A percentile compares a stretch with the other conserved stretches of the same genome.
Evolutionary conservation across 2,888 invertebrate species (phyloP).

Genomic region (Spilarctia lutea): DNA sequence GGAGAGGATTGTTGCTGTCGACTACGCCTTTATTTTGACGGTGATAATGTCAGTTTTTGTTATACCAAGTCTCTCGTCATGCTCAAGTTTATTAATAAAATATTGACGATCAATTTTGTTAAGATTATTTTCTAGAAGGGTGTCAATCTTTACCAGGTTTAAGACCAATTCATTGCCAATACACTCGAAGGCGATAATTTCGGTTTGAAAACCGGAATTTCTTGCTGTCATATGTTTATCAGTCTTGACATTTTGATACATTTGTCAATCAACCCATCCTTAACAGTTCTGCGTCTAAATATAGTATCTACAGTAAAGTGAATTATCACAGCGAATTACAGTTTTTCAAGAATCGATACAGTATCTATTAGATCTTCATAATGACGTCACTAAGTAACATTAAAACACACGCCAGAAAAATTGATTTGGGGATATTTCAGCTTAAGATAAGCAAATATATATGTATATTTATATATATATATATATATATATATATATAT

Average conservation of each 20-base stretch:
- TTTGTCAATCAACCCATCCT: background rate
- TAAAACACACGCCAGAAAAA: conserved; percentile 11
- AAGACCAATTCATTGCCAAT: background rate
- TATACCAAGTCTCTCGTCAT: background rate
- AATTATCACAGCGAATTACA: background rate
- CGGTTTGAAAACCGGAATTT: too few relatives aligned
- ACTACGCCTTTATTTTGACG: background rate
- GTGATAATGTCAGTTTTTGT: background rate
- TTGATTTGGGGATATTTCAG: background rate
- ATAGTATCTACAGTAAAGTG: background rate
- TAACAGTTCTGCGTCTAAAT: background rate
- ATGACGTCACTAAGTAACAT: conserved; percentile 50
- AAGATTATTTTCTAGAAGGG: background rate
- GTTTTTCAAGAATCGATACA: background rate
- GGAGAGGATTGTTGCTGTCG: background rate
- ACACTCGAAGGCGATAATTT: background rate
- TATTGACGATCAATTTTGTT: background rate
- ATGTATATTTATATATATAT: too few relatives aligned
- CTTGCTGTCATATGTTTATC: too few relatives aligned
- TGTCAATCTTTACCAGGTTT: background rate
- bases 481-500: too few relatives aligned
- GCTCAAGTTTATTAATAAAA: background rate
- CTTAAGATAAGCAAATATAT: background rate
- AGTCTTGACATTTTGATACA: background rate
- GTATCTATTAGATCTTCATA: conserved; percentile 69